Base-by-base conservation (phyloP, 2,797 vertebrate genomes). In the Chaunax sp. region DNA sequence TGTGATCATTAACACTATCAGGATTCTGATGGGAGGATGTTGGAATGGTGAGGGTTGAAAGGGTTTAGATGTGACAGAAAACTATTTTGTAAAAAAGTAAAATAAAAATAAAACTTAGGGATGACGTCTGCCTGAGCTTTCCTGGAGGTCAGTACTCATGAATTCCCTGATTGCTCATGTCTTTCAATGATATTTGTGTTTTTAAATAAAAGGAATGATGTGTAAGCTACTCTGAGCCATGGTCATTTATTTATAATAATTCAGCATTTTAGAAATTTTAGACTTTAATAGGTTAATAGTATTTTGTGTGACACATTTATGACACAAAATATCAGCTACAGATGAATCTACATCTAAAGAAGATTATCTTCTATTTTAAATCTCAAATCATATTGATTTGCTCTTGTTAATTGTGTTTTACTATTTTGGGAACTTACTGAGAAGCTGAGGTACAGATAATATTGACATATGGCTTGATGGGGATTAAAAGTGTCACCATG, bases 161-260 rank as follows among this genome's bases (percentile, higher is more conserved):
- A 76, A 68, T 68, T 83, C 68, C 64, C 56, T 67, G 85, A 87
- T 61, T 89, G 88, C 86, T 93, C 92, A 92, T 82, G 92, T 92
- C 78, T 78, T 87, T 84, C 44, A 10, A 53, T 30, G 16, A 78
- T 60, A 67, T 69, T 72, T 84, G 58, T 87, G 61, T 90, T 90
- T 83, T 88, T 87, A 87, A 87, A 92, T 90, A 89, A 87, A 92
- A 91, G 28, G 80, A 30, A 82, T 71, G 15, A 88, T 60, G 71
- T 83, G 44, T 79, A 69, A 72, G 51, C 67, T 74, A 28, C 40
- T 56, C 18, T 72, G 82, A 77, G 64, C 71, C 68, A 66, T 83
- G 54, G 70, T 88, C 66, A 75, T 87, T 89, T 78, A 75, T 86
- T 81, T 19, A 75, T 20, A 9, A 52, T 35, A 35, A 11, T 11